Base-by-base conservation (phyloP, 2,888 invertebrate genomes). In the Xanthia icteritia region DNA sequence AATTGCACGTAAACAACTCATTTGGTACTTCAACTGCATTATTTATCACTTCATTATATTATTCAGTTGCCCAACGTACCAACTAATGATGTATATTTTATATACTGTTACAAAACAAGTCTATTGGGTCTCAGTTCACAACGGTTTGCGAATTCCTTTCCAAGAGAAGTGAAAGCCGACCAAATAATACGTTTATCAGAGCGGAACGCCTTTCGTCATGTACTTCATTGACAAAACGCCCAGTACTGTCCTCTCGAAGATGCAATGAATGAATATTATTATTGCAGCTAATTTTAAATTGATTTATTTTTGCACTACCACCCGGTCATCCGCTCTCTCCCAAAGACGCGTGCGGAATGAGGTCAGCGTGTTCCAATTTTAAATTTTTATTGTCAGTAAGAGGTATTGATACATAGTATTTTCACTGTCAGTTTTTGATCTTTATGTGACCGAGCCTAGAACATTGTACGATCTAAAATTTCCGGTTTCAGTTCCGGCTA, bases 321-420 rank as follows among this genome's bases (percentile, higher is more conserved):
- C 90, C 87, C 84, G 86, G 84, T 86, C 91, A 92, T 90, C 92
- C 91, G 93, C 91, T 92, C 94, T 92, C 93, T 92, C 90, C 92
- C 92, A 89, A 93, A 93, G 94, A 89, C 92, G 89, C 92, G 90
- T 86, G 81, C 70, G 93, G 94, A 96, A 96, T 96, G 96, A 93
- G 96, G 96, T 94, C 96, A 93, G 78, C 84, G 86, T 90, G 94
- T 94, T 95, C 95, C 95, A 95, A 94, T 96, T 96, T 95, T 95
- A 94, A 94, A 95, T 94, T 94, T 93, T 93, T 92, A 94, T 94
- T 94, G 93, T 93, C 92, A 91, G 90, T 87, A 73, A 87, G 87
- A 86, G 88, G 88, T 90, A 87, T 89, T 89, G 76, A 89, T 90
- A 91, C 88, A 88, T 89, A 90, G 88, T 90, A 94, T 95, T 95